Evolutionary conservation across 2,888 invertebrate genomes (phyloP).

Genomic region (Thalpophila matura): DNA sequence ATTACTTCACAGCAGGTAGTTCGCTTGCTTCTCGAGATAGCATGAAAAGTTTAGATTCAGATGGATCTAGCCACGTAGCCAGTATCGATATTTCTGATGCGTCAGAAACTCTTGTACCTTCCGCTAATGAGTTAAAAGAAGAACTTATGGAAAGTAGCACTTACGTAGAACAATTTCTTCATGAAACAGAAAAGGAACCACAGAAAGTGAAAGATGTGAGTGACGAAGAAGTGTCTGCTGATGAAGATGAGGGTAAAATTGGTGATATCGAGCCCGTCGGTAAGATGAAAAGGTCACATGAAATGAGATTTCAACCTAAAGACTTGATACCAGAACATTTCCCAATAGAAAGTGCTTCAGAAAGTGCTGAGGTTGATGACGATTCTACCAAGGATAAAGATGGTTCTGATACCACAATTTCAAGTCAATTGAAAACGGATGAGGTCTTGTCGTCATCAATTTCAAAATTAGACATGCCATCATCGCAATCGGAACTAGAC

Average conservation of each 20-base stretch:
- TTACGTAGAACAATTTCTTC: slow-evolving; percentile 89
- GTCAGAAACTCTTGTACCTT: slow-evolving; percentile 98
- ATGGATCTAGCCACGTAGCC: slow-evolving; percentile 96
- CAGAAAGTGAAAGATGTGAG: slow-evolving; percentile 85
- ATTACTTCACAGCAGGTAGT: slow-evolving; percentile 96
- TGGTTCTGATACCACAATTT: slow-evolving; percentile 85
- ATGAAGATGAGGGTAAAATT: slow-evolving; percentile 89
- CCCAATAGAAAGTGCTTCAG: slow-evolving; percentile 81
- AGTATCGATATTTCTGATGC: slow-evolving; percentile 97
- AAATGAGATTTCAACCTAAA: slow-evolving; percentile 96
- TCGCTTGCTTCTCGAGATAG: slow-evolving; percentile 97
- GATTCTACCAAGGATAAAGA: slow-evolving; percentile 84
- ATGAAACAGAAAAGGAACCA: slow-evolving; percentile 81
- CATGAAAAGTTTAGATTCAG: slow-evolving; percentile 97
- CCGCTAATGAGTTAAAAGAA: slow-evolving; percentile 95
- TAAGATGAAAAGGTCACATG: slow-evolving; percentile 96
- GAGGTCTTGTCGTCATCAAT: slow-evolving; percentile 85
- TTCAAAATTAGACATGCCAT: slow-evolving; percentile 84
- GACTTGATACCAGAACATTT: slow-evolving; percentile 88
- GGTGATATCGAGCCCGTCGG: slow-evolving; percentile 90
- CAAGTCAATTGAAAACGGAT: slow-evolving; percentile 86
- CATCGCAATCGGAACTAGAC: slow-evolving; percentile 77
- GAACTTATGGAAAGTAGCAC: slow-evolving; percentile 93
- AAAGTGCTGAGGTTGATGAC: slow-evolving; percentile 84
- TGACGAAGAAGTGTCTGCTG: slow-evolving; percentile 90